Conservation (phyloP, 2,113 vertebrate species). For the Pica pica region DNA sequence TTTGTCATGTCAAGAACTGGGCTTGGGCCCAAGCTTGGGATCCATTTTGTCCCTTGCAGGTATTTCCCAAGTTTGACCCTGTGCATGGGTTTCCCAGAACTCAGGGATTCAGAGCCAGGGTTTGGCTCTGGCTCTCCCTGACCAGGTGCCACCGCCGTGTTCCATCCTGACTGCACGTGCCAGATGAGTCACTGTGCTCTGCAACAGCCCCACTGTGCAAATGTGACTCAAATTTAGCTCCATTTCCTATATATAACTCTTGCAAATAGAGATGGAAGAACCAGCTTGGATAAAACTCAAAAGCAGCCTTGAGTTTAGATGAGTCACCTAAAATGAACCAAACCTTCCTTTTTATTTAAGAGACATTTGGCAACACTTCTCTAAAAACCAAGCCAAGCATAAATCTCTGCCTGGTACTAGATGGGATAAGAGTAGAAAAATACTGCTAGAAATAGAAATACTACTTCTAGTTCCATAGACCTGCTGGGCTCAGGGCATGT, state of each 20-base stretch:
- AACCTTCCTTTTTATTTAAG: background rate
- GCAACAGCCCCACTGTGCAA: background rate
- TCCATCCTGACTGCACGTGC: background rate
- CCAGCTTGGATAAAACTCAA: background rate
- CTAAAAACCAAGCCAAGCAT: background rate
- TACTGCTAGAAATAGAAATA: background rate
- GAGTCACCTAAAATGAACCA: background rate
- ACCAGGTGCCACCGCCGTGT: rapidly evolving
- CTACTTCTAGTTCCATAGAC: background rate
- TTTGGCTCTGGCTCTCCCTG: background rate
- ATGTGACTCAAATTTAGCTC: background rate
- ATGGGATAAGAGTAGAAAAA: background rate
- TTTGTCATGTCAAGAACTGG: background rate
- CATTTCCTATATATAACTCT: background rate
- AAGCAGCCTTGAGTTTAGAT: background rate
- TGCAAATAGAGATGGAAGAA: background rate
- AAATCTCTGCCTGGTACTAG: background rate
- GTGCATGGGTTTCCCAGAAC: background rate
- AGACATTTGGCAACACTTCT: background rate
- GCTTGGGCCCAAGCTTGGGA: background rate
- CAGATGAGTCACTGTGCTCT: background rate
- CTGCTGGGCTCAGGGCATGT: background rate
- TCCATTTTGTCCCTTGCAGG: background rate
- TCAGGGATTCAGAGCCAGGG: background rate
- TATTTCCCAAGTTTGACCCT: background rate